Evolutionary conservation across 2,113 vertebrate species (phyloP), one percentile per base, ranked within the genome.

Genomic region (Rhombomys opimus): DNA sequence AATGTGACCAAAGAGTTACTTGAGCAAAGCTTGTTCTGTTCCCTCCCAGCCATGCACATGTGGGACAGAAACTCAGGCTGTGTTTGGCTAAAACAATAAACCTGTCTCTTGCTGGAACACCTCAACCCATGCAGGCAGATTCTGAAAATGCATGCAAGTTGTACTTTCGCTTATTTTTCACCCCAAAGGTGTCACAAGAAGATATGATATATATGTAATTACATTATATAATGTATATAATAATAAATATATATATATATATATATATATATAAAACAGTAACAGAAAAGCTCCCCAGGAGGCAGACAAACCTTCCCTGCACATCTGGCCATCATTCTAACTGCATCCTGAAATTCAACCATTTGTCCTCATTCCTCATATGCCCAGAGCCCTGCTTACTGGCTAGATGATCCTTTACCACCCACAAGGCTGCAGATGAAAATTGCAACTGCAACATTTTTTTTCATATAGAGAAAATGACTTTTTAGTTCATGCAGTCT

Each of bases 361-460:
- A 68, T 46, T 46, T 5, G 46, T 1, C n/a, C 59, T 70, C 25
- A 63, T 23, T 65, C 38, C 81, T 41, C 81, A 63, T 41, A 46
- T 13, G 2, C 30, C 50, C 87, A 23, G 30, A 54, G 30, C 18
- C 6, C 41, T 30, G 50, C n/a, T 5, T 7, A 22, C 84, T 18
- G 0, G 4, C 13, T 1, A 0, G 5, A 68, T 25, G 38, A 23
- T 7, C 27, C 6, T 7, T 25, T 12, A 6, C 2, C 2, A 17
- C 7, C 1, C n/a, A 20, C 25, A 35, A 2, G 7, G 68, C 25
- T 13, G 70, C 52, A 25, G 68, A 23, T 32, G 20, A 30, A 22
- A 3, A 7, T 18, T 52, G 41, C 30, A 30, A 3, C 0, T 25
- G 12, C 41, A 13, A 20, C 0, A 0, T 70, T 35, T 20, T 30